Conservation (phyloP, 2,888 invertebrate genomes). For the Choristoneura rosaceana region DNA sequence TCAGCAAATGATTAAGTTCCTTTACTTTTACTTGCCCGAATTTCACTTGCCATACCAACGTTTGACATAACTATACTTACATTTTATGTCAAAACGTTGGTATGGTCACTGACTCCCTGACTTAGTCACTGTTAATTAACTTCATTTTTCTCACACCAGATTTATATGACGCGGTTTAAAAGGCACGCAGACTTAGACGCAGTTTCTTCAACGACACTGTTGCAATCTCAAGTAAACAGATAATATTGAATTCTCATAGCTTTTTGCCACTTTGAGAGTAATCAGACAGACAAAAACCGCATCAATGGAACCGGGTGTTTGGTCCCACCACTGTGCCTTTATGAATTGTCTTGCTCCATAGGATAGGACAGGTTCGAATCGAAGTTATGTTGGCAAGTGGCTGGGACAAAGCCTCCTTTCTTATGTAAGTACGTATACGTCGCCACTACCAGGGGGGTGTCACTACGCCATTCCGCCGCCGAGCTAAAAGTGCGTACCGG, state of each 20-base stretch:
- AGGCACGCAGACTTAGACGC: neutral
- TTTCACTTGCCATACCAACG: too few species aligned
- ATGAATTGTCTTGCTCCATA: slow-evolving; percentile 37
- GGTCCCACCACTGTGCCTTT: slow-evolving; percentile 22
- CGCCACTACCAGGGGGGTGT: too few species aligned
- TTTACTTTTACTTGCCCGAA: too few species aligned
- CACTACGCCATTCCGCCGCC: too few species aligned
- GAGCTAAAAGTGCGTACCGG: too few species aligned
- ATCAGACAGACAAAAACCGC: slow-evolving; percentile 57
- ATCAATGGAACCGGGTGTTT: slow-evolving; percentile 51
- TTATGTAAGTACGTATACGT: too few species aligned
- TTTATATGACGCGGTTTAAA: neutral
- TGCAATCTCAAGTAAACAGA: slow-evolving; percentile 22
- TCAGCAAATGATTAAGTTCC: neutral
- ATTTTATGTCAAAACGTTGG: too few species aligned
- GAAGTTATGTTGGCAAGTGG: too few species aligned
- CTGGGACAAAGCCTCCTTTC: too few species aligned
- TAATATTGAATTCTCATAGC: slow-evolving; percentile 60
- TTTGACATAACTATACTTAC: too few species aligned
- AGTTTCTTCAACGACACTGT: slow-evolving; percentile 28
- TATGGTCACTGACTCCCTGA: neutral
- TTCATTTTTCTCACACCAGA: neutral
- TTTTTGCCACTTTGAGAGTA: slow-evolving; percentile 56
- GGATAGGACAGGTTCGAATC: slow-evolving; percentile 20
- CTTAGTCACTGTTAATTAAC: neutral